Evolutionary conservation across 2,113 vertebrate species (phyloP).

Genomic region (Pygathrix nemaeus): DNA sequence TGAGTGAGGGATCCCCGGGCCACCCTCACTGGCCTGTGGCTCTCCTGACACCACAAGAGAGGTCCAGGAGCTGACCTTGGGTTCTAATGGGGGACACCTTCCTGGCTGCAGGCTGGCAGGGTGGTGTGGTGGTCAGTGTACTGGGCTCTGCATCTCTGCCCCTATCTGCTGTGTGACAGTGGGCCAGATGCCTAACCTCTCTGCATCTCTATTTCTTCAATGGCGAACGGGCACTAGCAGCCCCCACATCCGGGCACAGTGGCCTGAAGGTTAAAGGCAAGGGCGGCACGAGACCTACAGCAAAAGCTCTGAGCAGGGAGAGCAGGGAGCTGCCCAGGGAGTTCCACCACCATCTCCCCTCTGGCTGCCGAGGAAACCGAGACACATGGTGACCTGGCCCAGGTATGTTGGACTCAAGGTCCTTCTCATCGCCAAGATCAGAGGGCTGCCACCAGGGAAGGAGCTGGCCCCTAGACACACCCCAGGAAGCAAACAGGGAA

Average conservation of each 20-base stretch:
- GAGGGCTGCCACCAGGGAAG: no score
- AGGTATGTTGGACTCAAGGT: no score
- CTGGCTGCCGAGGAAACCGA: no score
- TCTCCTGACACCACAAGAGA: not conserved
- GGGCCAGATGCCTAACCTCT: not conserved
- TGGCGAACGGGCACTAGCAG: rapidly evolving
- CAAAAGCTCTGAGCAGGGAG: rapidly evolving
- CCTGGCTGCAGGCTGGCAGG: not conserved
- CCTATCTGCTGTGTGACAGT: not conserved
- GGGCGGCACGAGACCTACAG: no score
- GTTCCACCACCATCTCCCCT: no score
- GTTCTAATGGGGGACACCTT: rapidly evolving
- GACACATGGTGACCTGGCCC: no score
- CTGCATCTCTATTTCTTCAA: not conserved
- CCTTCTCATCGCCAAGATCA: no score
- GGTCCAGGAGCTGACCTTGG: not conserved
- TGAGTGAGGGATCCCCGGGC: rapidly evolving
- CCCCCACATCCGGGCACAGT: not conserved
- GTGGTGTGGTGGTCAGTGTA: rapidly evolving
- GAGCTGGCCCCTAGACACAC: no score
- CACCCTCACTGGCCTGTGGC: no score
- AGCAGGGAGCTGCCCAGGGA: no score
- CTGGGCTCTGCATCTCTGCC: not conserved
- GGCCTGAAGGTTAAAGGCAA: no score
- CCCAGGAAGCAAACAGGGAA: no score